A percentile compares a stretch with the other conserved stretches of the same genome.
Conservation (phyloP, 2,797 vertebrate genomes). For the Australoheros facetus region DNA sequence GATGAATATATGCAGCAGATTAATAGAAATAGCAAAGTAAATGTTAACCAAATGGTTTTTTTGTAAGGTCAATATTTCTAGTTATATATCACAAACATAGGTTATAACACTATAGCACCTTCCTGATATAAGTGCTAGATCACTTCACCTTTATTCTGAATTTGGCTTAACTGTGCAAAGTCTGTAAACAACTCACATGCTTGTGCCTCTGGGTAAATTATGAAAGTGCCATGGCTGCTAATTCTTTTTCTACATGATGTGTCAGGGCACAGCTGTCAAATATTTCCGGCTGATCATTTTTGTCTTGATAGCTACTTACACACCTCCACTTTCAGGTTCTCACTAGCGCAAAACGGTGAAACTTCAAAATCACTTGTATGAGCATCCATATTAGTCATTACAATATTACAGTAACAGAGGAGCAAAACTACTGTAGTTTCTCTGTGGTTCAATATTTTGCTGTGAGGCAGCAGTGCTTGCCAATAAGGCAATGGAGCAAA, state of each 20-base stretch:
- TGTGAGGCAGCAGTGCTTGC: slow-evolving; percentile 40
- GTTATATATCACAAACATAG: slow-evolving; percentile 4
- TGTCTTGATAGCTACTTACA: not conserved
- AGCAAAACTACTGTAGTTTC: slow-evolving; percentile 11
- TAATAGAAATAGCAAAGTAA: slow-evolving; percentile 51
- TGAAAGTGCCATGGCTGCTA: not conserved
- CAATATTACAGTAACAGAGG: slow-evolving; percentile 29
- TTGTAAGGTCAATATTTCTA: slow-evolving; percentile 28
- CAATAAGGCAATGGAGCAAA: slow-evolving; percentile 45
- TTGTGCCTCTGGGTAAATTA: not conserved
- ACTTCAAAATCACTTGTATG: not conserved
- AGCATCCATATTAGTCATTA: slow-evolving; percentile 18
- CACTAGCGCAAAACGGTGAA: slow-evolving; percentile 9
- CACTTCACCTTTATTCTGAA: not conserved
- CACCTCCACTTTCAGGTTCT: not conserved
- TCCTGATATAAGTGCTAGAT: not conserved
- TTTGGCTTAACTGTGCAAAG: slow-evolving; percentile 15
- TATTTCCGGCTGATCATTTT: slow-evolving; percentile 5
- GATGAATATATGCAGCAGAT: slow-evolving; percentile 41
- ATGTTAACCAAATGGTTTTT: slow-evolving; percentile 48
- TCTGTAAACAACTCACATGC: not conserved
- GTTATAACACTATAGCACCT: not conserved
- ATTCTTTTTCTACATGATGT: not conserved
- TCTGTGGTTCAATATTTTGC: slow-evolving; percentile 33
- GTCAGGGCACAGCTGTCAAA: slow-evolving; percentile 17